A percentile compares a stretch with the other conserved stretches of the same genome.
Evolutionary conservation across 1,140 invertebrate genomes (phyloP).

Genomic region (Melipona quadrifasciata): DNA sequence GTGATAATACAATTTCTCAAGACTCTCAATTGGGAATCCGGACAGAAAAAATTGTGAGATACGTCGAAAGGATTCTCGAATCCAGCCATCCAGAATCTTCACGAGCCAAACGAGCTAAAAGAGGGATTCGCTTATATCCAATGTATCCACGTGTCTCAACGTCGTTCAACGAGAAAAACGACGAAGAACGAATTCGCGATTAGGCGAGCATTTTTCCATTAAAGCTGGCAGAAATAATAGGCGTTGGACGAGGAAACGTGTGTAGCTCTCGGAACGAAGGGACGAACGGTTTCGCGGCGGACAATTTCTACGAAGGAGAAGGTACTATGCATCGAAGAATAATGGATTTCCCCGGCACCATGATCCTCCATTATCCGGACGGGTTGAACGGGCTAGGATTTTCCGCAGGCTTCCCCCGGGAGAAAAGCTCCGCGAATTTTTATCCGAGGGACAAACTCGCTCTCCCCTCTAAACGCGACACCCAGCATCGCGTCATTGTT

Average conservation of each 20-base stretch:
- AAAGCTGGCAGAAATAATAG: constrained; percentile 9
- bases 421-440: constrained; percentile 43
- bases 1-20: no score
- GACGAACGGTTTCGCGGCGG: constrained; percentile 20
- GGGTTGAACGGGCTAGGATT: constrained; percentile 41
- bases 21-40: no score
- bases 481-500: constrained; percentile 47
- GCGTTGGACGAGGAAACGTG: constrained; percentile 8
- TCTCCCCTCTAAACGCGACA: constrained; percentile 30
- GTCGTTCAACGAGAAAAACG: background rate
- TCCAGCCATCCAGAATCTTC: background rate
- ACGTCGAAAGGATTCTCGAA: no score
- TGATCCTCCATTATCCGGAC: constrained; percentile 57
- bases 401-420: constrained; percentile 26
- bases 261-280: constrained; percentile 12
- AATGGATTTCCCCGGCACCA: constrained; percentile 52
- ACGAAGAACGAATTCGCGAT: background rate
- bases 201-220: constrained; percentile 9
- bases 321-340: constrained; percentile 56
- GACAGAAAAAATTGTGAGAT: no score
- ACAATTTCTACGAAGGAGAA: constrained; percentile 38
- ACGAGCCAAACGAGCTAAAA: background rate
- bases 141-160: background rate
- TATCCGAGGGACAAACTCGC: background rate
- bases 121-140: background rate